A percentile compares a stretch with the other conserved stretches of the same genome.
Conservation (phyloP, 2,888 invertebrate species). For the Carpatolechia fugitivella region DNA sequence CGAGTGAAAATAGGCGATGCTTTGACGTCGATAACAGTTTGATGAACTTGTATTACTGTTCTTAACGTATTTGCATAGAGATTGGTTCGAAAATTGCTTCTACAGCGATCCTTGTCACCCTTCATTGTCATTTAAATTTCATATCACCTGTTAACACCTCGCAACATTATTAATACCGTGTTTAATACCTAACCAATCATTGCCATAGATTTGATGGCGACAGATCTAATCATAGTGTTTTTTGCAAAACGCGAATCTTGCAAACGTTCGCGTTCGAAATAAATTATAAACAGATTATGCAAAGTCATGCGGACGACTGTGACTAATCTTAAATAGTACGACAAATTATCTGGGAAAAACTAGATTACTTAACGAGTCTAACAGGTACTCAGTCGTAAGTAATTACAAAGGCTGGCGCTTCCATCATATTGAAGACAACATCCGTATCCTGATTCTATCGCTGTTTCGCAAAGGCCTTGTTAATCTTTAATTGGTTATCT, state of each 20-base stretch:
- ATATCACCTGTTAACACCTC: conserved; percentile 20
- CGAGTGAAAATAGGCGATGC: not conserved
- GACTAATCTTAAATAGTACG: conserved; percentile 9
- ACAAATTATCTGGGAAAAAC: conserved; percentile 8
- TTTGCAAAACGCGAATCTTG: not conserved
- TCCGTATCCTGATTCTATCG: not conserved
- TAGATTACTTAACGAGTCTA: conserved; percentile 14
- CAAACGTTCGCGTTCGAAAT: conserved; percentile 6
- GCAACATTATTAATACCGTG: not conserved
- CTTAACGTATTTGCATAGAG: conserved; percentile 61
- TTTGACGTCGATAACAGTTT: conserved; percentile 33
- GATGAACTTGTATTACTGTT: conserved; percentile 43
- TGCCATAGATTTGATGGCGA: not conserved
- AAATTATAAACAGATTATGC: conserved; percentile 14
- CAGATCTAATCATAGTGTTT: not conserved
- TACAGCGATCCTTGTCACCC: conserved; percentile 35
- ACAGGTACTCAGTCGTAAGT: conserved; percentile 4
- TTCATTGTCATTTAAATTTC: conserved; percentile 37
- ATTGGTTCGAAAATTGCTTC: conserved; percentile 63
- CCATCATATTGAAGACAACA: not conserved
- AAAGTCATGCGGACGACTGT: conserved; percentile 5
- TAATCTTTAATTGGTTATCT: conserved; percentile 1
- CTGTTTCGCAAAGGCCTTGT: not conserved
- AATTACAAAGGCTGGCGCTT: not conserved
- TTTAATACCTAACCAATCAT: not conserved